Evolutionary conservation across 2,797 vertebrate species (phyloP).

Genomic region (Peromyscus eremicus): DNA sequence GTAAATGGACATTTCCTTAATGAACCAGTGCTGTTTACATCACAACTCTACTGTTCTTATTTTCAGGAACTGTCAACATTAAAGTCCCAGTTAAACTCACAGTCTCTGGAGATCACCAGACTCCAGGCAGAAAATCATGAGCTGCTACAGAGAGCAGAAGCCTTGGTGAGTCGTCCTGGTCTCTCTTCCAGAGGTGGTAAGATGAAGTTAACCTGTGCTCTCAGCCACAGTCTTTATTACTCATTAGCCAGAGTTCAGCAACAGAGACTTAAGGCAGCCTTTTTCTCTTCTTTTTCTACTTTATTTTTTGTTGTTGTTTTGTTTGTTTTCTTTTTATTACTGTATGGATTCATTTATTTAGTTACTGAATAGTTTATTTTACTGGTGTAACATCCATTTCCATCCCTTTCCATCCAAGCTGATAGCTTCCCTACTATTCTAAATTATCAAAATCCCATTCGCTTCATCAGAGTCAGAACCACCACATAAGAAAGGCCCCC

Average conservation of each 20-base stretch:
- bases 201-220: not conserved
- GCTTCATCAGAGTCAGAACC: not conserved
- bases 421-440: not conserved
- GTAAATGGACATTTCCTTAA: slow-evolving; percentile 7
- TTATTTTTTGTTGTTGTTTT: not conserved
- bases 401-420: not conserved
- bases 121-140: slow-evolving; percentile 93
- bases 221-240: not conserved
- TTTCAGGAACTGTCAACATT: slow-evolving; percentile 93
- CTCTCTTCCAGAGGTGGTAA: not conserved
- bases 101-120: slow-evolving; percentile 91
- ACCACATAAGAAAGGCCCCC: not conserved
- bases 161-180: slow-evolving; percentile 81
- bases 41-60: slow-evolving; percentile 56
- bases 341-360: not conserved
- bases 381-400: not conserved
- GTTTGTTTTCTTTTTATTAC: not conserved
- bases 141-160: slow-evolving; percentile 90
- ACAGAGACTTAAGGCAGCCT: not conserved
- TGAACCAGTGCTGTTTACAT: not conserved
- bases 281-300: not conserved
- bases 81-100: slow-evolving; percentile 90
- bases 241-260: not conserved
- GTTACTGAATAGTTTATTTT: not conserved
- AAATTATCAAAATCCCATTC: not conserved